A percentile compares a stretch with the other conserved stretches of the same genome.
phyloP scores from a whole-genome alignment of 1,140 invertebrate genomes.

The Papilio dardanus region DNA sequence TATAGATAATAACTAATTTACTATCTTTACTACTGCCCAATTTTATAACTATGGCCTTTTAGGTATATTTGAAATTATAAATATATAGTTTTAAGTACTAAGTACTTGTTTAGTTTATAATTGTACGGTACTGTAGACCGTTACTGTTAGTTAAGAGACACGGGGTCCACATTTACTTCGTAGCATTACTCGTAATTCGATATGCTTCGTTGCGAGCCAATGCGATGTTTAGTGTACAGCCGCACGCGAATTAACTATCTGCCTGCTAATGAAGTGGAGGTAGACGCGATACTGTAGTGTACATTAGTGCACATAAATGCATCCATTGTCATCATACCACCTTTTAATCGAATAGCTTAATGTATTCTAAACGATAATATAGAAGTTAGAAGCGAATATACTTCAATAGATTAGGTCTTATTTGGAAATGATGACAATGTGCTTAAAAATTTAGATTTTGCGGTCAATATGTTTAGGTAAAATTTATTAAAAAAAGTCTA shows the following conservation, averaged over 20 bases:
- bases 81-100: too few relatives aligned
- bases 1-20: too few relatives aligned
- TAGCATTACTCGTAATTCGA: slow-evolving; percentile 63
- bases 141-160: slow-evolving; percentile 26
- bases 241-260: slow-evolving; percentile 48
- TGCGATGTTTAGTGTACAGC: slow-evolving; percentile 46
- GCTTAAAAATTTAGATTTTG: too few relatives aligned
- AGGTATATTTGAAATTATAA: too few relatives aligned
- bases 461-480: too few relatives aligned
- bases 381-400: not conserved
- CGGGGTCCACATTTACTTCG: slow-evolving; percentile 46
- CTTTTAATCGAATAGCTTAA: not conserved
- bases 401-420: not conserved
- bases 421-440: not conserved
- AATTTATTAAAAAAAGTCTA: too few relatives aligned
- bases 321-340: slow-evolving; percentile 10
- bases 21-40: too few relatives aligned
- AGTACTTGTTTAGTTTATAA: too few relatives aligned
- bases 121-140: not conserved
- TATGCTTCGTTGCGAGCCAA: slow-evolving; percentile 48
- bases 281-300: slow-evolving; percentile 29
- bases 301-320: slow-evolving; percentile 28
- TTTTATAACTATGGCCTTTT: too few relatives aligned
- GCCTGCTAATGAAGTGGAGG: slow-evolving; percentile 44
- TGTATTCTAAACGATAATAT: not conserved